These are phyloP conservation scores for Bombylius major DNA, from an alignment of 2,888 invertebrate species.

Conservation along the genomic window DNA sequence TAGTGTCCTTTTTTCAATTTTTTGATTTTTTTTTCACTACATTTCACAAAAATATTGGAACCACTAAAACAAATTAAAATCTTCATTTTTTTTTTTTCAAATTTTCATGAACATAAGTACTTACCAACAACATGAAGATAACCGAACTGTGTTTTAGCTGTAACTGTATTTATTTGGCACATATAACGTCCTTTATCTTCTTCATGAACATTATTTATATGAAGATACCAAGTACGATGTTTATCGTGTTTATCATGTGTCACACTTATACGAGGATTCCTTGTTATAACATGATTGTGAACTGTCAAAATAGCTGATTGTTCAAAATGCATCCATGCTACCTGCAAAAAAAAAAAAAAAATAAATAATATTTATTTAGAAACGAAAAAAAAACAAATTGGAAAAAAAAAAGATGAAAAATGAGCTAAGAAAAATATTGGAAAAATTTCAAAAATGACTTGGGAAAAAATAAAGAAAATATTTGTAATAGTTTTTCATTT, in stretches of 20 bases:
- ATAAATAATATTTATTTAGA: not conserved
- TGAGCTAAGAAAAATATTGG: no score
- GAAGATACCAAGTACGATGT: slow-evolving; percentile 76
- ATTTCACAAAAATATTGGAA: no score
- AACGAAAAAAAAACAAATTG: no score
- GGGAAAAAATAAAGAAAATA: no score
- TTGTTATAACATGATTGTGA: slow-evolving; percentile 86
- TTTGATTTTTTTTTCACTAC: no score
- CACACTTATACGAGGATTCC: slow-evolving; percentile 82
- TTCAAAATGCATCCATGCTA: slow-evolving; percentile 93
- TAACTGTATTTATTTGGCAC: slow-evolving; percentile 88
- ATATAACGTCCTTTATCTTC: slow-evolving; percentile 87
- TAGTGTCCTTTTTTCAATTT: no score
- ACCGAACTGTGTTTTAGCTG: slow-evolving; percentile 85
- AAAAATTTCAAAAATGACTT: no score
- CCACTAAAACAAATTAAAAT: no score
- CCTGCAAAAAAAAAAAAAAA: slow-evolving; percentile 44
- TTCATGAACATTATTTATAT: slow-evolving; percentile 82
- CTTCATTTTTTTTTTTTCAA: no score
- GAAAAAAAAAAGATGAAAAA: no score
- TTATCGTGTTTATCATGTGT: slow-evolving; percentile 81
- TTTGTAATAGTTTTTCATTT: no score
- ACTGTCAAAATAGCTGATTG: slow-evolving; percentile 87
- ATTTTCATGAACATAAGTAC: slow-evolving; percentile 21
- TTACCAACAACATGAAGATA: slow-evolving; percentile 85